A percentile compares a stretch with the other conserved stretches of the same genome.
Conservation (phyloP, 2,888 invertebrate genomes). For the Sisyra terminalis region DNA sequence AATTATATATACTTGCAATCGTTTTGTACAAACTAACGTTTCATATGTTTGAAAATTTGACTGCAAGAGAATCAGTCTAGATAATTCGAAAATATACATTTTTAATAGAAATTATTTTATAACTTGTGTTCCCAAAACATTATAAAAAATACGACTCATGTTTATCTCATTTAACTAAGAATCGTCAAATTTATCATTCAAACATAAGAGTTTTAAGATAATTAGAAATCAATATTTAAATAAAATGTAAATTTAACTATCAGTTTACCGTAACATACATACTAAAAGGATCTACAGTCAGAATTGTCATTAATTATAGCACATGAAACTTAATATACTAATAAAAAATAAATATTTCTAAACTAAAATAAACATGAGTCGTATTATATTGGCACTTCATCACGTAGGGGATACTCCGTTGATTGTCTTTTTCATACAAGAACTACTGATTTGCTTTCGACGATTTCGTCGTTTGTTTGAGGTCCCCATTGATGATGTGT, state of each 20-base stretch:
- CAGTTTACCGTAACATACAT: not conserved
- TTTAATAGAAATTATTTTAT: conserved; percentile 1
- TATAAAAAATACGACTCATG: too few relatives aligned
- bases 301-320: too few relatives aligned
- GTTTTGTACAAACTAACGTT: conserved; percentile 6
- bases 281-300: conserved; percentile 1
- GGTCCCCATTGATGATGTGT: conserved; percentile 3
- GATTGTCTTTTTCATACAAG: conserved; percentile 3
- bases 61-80: conserved; percentile 9
- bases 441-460: conserved; percentile 23
- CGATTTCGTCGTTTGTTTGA: conserved; percentile 14
- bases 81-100: conserved; percentile 7
- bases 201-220: too few relatives aligned
- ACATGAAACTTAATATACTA: too few relatives aligned
- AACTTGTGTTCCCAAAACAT: conserved; percentile 2
- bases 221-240: too few relatives aligned
- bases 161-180: too few relatives aligned
- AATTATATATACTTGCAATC: conserved; percentile 5
- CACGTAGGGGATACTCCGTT: conserved; percentile 4
- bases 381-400: conserved; percentile 4
- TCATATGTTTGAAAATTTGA: conserved; percentile 5
- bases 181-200: too few relatives aligned
- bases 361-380: not conserved
- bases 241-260: not conserved
- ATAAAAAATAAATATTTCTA: too few relatives aligned